phyloP scores from a whole-genome alignment of 2,113 vertebrate species.

The Microcebus lehilahytsara region DNA sequence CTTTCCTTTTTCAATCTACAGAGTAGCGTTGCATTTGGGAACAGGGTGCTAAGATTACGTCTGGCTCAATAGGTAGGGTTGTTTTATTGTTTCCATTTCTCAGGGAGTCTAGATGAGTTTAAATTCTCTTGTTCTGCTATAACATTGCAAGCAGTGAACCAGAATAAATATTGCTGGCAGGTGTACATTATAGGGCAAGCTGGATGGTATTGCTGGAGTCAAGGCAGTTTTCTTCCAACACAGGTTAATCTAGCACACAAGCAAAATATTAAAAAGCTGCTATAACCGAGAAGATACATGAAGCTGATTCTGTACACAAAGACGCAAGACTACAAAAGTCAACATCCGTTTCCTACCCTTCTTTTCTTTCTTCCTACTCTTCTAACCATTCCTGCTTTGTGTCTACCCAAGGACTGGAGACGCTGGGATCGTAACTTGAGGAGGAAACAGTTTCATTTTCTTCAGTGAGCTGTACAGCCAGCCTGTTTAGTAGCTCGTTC shows the following conservation, averaged over 20 bases:
- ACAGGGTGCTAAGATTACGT: conserved; percentile 65
- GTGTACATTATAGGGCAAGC: conserved; percentile 74
- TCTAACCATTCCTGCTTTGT: conserved; percentile 10
- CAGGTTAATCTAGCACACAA: conserved; percentile 74
- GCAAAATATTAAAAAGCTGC: conserved; percentile 72
- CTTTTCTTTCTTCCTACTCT: neutral
- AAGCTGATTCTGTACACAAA: conserved; percentile 25
- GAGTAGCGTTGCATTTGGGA: conserved; percentile 63
- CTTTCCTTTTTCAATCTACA: conserved; percentile 47
- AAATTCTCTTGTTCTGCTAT: conserved; percentile 74
- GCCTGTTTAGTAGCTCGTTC: neutral
- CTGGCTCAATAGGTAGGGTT: conserved; percentile 73
- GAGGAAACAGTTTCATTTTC: neutral
- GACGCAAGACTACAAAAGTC: neutral
- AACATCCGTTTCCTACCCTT: neutral
- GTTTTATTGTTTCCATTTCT: conserved; percentile 79
- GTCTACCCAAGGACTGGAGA: neutral
- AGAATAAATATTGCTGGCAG: conserved; percentile 78
- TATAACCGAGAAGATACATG: neutral
- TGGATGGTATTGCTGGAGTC: conserved; percentile 61
- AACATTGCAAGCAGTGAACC: conserved; percentile 80
- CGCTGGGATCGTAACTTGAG: neutral
- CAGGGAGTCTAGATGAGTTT: conserved; percentile 77
- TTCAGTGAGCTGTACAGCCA: neutral
- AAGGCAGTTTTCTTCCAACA: conserved; percentile 58